phyloP scores from a whole-genome alignment of 2,888 invertebrate species.

The Sarcophaga carnaria region DNA sequence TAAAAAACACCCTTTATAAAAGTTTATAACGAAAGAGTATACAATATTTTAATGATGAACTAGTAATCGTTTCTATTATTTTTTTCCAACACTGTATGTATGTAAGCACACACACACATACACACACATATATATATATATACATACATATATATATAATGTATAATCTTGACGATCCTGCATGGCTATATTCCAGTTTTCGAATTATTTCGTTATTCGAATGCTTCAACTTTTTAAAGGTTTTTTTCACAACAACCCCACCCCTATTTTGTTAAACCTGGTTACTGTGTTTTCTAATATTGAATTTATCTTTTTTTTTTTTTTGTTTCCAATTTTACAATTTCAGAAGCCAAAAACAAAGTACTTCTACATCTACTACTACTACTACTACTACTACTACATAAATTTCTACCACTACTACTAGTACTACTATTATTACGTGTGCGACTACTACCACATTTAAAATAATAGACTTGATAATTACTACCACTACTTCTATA shows the following conservation, averaged over 20 bases:
- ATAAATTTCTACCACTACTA: slow-evolving; percentile 70
- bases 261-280: slow-evolving; percentile 13
- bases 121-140: too few species aligned
- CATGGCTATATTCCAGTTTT: too few species aligned
- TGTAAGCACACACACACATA: too few species aligned
- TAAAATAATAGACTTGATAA: slow-evolving; percentile 61
- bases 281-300: slow-evolving; percentile 62
- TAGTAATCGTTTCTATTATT: too few species aligned
- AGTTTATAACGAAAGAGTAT: too few species aligned
- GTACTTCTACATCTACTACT: slow-evolving; percentile 72
- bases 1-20: too few species aligned
- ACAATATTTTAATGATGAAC: too few species aligned
- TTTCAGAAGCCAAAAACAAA: slow-evolving; percentile 73
- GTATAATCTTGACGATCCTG: too few species aligned
- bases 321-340: slow-evolving; percentile 71
- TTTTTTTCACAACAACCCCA: background rate
- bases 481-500: slow-evolving; percentile 50
- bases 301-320: slow-evolving; percentile 67
- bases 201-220: too few species aligned
- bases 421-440: slow-evolving; percentile 64
- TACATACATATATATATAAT: too few species aligned
- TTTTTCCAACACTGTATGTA: too few species aligned
- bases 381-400: slow-evolving; percentile 59
- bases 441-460: slow-evolving; percentile 68
- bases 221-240: slow-evolving; percentile 20